These are phyloP conservation scores for Theristicus caerulescens DNA, from an alignment of 2,113 vertebrate genomes.

Conservation along the genomic window DNA sequence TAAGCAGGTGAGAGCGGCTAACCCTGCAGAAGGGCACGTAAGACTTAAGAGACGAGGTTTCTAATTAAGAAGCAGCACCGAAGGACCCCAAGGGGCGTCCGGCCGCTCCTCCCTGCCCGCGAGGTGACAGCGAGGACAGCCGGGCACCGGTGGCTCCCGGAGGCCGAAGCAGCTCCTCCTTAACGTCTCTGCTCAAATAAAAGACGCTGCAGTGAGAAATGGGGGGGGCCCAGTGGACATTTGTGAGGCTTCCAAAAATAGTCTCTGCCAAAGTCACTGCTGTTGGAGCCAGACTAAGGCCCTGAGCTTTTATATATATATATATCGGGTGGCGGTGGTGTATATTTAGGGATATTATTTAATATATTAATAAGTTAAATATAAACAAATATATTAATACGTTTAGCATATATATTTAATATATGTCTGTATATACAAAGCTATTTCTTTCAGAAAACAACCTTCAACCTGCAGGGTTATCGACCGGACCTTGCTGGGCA, in stretches of 20 bases:
- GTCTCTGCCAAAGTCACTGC: neutral
- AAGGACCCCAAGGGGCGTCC: fast-evolving
- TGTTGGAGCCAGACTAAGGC: neutral
- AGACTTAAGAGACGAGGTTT: neutral
- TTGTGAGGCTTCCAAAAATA: neutral
- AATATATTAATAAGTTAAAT: neutral
- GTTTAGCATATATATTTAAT: neutral
- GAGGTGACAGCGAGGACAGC: neutral
- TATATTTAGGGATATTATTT: neutral
- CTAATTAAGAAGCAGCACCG: neutral
- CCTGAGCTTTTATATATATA: neutral
- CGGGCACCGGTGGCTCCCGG: fast-evolving
- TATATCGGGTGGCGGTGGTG: fast-evolving
- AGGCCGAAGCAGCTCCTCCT: fast-evolving
- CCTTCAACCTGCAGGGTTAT: neutral
- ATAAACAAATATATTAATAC: neutral
- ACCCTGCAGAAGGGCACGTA: neutral
- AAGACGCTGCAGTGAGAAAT: neutral
- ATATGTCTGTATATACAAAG: neutral
- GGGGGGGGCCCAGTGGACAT: neutral
- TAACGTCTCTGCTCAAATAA: neutral
- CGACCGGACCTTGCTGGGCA: fast-evolving
- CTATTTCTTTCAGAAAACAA: neutral
- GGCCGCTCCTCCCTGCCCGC: neutral
- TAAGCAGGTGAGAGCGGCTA: neutral